These are phyloP conservation scores for Charanyca ferruginea DNA, from an alignment of 2,888 invertebrate species.

Conservation along the genomic window DNA sequence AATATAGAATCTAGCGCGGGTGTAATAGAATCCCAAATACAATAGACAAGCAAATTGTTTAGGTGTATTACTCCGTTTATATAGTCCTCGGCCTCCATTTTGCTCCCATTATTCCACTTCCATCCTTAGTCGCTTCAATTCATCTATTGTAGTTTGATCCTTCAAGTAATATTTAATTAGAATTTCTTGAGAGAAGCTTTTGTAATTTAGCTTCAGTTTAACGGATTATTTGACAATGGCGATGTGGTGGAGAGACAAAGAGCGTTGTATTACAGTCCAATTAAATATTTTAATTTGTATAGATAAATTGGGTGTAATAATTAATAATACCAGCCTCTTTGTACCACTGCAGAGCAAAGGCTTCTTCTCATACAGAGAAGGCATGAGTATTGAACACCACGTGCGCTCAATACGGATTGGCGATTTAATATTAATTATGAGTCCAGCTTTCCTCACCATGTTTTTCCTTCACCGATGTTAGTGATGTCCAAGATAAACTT, in stretches of 20 bases:
- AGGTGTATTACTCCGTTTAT: conserved; percentile 40
- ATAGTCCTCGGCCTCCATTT: conserved; percentile 31
- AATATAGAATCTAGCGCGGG: conserved; percentile 3
- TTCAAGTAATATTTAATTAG: conserved; percentile 33
- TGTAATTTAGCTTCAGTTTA: conserved; percentile 11
- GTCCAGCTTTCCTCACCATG: no score
- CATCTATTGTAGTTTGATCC: conserved; percentile 42
- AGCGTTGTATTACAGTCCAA: background rate
- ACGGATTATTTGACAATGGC: conserved; percentile 11
- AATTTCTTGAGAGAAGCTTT: conserved; percentile 12
- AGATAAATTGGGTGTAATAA: no score
- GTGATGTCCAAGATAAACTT: no score
- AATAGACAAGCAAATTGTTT: conserved; percentile 40
- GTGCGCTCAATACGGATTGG: no score
- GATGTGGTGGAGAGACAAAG: background rate
- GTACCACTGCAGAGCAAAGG: no score
- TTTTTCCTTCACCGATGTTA: no score
- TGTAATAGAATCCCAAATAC: conserved; percentile 23
- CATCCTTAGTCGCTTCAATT: conserved; percentile 44
- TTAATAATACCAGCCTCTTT: no score
- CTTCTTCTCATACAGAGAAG: no score
- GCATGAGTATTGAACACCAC: no score
- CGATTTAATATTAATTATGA: no score
- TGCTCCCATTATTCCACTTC: conserved; percentile 29
- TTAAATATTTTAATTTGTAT: background rate